These are phyloP conservation scores for Zosterops japonicus DNA, from an alignment of 2,113 vertebrate genomes.

Conservation along the genomic window DNA sequence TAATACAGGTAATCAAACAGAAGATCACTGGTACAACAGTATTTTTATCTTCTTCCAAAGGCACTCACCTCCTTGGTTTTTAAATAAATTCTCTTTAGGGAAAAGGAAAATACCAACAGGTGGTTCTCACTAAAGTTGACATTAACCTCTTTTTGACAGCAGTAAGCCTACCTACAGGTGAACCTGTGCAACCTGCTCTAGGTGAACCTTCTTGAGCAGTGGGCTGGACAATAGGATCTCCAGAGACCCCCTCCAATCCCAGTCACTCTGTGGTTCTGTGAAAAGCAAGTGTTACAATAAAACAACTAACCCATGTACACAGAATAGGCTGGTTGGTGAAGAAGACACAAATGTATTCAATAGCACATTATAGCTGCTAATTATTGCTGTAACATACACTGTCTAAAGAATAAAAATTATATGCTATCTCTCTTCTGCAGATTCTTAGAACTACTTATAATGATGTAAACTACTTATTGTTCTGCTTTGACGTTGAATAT, in stretches of 20 bases:
- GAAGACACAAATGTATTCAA: background rate
- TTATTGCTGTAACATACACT: slow-evolving; percentile 8
- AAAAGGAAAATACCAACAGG: background rate
- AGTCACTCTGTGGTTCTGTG: background rate
- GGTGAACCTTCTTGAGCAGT: background rate
- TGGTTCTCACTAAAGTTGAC: background rate
- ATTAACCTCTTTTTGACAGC: background rate
- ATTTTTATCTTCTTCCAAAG: background rate
- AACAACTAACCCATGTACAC: accelerated
- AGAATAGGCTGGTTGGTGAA: background rate
- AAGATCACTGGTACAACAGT: background rate
- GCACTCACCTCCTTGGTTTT: background rate
- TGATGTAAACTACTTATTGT: slow-evolving; percentile 25
- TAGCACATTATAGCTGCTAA: slow-evolving; percentile 28
- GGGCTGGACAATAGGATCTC: background rate
- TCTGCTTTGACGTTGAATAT: background rate
- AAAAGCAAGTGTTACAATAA: background rate
- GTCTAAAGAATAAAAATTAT: slow-evolving; percentile 55
- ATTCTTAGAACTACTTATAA: slow-evolving; percentile 1
- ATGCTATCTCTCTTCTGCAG: background rate
- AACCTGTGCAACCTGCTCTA: background rate
- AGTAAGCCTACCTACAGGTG: background rate
- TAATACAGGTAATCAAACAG: background rate
- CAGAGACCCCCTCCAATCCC: background rate
- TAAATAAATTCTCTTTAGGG: background rate